These are phyloP conservation scores for Aldabrachelys gigantea DNA, from an alignment of 2,113 vertebrate species.

Conservation along the genomic window DNA sequence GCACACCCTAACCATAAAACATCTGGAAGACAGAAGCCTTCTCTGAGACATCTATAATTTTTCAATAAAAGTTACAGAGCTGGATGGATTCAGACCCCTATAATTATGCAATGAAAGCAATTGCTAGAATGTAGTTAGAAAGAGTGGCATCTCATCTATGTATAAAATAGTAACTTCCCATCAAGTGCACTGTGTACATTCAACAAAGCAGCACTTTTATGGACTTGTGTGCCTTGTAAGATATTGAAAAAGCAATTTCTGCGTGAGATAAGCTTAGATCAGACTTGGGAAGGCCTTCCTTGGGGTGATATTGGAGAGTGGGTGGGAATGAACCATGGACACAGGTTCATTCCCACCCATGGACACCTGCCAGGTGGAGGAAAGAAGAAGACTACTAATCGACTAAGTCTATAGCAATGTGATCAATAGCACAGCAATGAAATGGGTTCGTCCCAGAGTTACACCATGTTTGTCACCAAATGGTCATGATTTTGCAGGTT, in stretches of 20 bases:
- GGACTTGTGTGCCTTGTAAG: background rate
- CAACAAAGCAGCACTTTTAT: background rate
- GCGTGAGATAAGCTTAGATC: background rate
- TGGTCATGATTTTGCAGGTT: background rate
- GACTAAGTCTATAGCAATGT: background rate
- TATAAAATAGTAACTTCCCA: constrained; percentile 25
- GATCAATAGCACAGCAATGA: rapidly evolving
- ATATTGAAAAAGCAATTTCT: background rate
- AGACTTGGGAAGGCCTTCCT: background rate
- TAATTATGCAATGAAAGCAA: constrained; percentile 63
- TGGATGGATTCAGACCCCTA: constrained; percentile 18
- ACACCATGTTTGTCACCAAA: background rate
- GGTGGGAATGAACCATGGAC: background rate
- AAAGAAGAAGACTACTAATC: background rate
- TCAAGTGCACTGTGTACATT: constrained; percentile 22
- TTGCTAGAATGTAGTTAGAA: constrained; percentile 39
- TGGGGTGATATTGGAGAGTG: background rate
- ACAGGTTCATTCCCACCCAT: background rate
- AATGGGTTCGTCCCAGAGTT: background rate
- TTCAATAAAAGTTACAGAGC: constrained; percentile 37
- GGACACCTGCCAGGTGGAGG: background rate
- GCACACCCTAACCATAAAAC: constrained; percentile 43
- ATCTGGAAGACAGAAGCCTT: constrained; percentile 42
- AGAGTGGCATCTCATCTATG: constrained; percentile 2
- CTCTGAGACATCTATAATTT: constrained; percentile 52